Conservation (phyloP, 2,888 invertebrate genomes). For the Stramonita haemastoma region DNA sequence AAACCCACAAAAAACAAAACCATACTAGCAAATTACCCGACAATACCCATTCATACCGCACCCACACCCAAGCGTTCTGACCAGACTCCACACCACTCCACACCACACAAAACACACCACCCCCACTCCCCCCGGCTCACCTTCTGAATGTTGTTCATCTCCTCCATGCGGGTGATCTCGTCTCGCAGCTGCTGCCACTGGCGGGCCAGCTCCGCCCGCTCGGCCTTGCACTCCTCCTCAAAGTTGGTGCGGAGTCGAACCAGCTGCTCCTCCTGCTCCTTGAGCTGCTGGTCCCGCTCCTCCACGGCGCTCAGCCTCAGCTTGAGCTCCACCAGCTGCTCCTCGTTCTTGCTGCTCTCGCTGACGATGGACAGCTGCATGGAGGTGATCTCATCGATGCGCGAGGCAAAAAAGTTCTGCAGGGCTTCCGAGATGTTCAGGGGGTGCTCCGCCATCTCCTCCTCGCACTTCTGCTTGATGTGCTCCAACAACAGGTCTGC, state of each 20-base stretch:
- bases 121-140: constrained; percentile 49
- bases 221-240: constrained; percentile 63
- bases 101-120: no score
- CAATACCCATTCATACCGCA: no score
- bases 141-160: constrained; percentile 70
- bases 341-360: constrained; percentile 54
- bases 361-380: constrained; percentile 36
- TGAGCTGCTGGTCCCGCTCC: constrained; percentile 52
- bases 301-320: constrained; percentile 45
- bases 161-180: constrained; percentile 71
- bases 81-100: background rate
- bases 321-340: constrained; percentile 50
- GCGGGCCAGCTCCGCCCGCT: constrained; percentile 69
- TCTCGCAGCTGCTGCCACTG: constrained; percentile 72
- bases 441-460: constrained; percentile 38
- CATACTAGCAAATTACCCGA: no score
- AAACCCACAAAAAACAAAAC: no score
- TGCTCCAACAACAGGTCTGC: constrained; percentile 62
- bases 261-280: constrained; percentile 60
- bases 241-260: constrained; percentile 60
- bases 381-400: constrained; percentile 57
- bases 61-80: no score
- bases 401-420: constrained; percentile 62
- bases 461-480: constrained; percentile 56
- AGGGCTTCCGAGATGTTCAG: constrained; percentile 54